phyloP scores from a whole-genome alignment of 2,113 vertebrate genomes.

The Ophiodon elongatus region DNA sequence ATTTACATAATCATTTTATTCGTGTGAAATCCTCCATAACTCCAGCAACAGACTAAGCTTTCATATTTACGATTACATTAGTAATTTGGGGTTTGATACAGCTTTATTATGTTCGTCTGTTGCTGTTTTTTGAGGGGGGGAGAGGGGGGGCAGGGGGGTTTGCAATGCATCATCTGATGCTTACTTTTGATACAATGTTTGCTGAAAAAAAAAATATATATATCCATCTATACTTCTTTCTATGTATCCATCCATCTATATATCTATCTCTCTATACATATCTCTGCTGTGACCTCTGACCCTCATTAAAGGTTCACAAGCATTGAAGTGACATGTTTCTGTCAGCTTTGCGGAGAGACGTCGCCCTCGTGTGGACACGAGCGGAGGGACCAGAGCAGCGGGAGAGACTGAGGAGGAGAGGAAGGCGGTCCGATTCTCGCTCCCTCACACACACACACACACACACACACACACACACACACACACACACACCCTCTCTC shows the following conservation, averaged over 20 bases:
- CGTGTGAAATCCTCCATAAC: background rate
- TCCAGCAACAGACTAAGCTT: background rate
- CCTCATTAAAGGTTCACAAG: background rate
- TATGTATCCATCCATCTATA: too few species aligned
- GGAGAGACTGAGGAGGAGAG: background rate
- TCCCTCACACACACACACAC: background rate
- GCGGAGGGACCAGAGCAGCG: background rate
- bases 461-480: background rate
- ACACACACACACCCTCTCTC: background rate
- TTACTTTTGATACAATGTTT: too few species aligned
- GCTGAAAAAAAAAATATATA: background rate
- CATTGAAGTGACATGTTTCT: background rate
- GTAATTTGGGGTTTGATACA: too few species aligned
- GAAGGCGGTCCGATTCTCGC: background rate
- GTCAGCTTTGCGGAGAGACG: slow-evolving; percentile 11
- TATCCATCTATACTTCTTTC: too few species aligned
- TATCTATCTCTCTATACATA: background rate
- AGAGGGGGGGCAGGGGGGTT: too few species aligned
- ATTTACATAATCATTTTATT: too few species aligned
- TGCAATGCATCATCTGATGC: too few species aligned
- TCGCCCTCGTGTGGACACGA: slow-evolving; percentile 55
- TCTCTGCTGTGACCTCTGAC: background rate
- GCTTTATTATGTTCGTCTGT: too few species aligned
- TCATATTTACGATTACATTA: too few species aligned
- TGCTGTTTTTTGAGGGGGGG: too few species aligned